These are phyloP conservation scores for Latrodectus elegans DNA, from an alignment of 2,888 invertebrate species.

Conservation along the genomic window DNA sequence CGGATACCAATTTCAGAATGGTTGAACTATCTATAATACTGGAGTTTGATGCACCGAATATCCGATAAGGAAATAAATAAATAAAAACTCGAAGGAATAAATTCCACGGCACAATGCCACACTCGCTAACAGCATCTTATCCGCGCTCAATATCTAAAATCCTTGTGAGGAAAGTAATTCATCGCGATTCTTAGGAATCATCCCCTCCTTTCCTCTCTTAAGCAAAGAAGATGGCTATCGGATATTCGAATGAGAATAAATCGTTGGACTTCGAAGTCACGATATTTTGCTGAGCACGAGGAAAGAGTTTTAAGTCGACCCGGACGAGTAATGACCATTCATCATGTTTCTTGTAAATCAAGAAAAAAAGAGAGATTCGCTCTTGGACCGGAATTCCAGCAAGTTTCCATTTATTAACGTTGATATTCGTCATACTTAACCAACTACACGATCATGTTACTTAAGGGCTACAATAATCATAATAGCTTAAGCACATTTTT, in stretches of 20 bases:
- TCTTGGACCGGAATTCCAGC: slow-evolving; percentile 15
- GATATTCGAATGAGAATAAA: slow-evolving; percentile 50
- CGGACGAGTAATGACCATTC: slow-evolving; percentile 40
- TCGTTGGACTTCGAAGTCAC: slow-evolving; percentile 51
- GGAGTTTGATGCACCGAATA: slow-evolving; percentile 14
- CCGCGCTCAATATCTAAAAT: slow-evolving; percentile 42
- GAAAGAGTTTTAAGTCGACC: slow-evolving; percentile 38
- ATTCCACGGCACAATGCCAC: background rate
- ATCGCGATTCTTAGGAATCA: slow-evolving; percentile 40
- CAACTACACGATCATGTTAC: background rate
- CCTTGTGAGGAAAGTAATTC: slow-evolving; percentile 34
- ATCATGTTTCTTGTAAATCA: slow-evolving; percentile 27
- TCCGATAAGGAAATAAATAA: slow-evolving; percentile 24
- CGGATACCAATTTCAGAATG: slow-evolving; percentile 35
- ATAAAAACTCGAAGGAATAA: background rate
- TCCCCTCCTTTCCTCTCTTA: slow-evolving; percentile 39
- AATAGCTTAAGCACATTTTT: no score
- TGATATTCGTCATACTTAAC: slow-evolving; percentile 5
- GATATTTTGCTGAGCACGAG: slow-evolving; percentile 37
- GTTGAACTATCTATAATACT: slow-evolving; percentile 1
- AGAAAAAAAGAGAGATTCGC: slow-evolving; percentile 13
- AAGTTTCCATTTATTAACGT: slow-evolving; percentile 11
- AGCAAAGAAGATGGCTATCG: slow-evolving; percentile 41
- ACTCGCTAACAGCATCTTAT: slow-evolving; percentile 26
- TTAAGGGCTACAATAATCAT: no score